phyloP scores from a whole-genome alignment of 2,888 invertebrate genomes.

The Tineola bisselliella region DNA sequence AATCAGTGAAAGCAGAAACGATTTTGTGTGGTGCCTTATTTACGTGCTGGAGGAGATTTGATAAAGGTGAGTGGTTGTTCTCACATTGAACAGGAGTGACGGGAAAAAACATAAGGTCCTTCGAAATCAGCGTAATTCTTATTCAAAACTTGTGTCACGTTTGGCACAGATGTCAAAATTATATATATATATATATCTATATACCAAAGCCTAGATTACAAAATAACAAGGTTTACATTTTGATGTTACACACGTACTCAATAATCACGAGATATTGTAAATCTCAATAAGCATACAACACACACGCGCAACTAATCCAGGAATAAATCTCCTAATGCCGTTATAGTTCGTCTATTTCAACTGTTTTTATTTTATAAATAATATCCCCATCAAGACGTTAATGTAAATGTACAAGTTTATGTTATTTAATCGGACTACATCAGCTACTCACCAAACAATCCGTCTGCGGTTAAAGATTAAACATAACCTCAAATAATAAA shows the following conservation, averaged over 20 bases:
- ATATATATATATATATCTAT: not conserved
- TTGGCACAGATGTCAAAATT: too few relatives aligned
- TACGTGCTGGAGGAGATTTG: too few relatives aligned
- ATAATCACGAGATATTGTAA: slow-evolving; percentile 2
- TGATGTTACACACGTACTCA: slow-evolving; percentile 8
- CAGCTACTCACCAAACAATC: not conserved
- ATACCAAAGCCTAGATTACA: not conserved
- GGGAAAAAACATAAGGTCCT: too few relatives aligned
- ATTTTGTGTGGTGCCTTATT: too few relatives aligned
- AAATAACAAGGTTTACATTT: not conserved
- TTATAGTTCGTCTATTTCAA: not conserved
- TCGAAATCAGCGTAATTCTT: too few relatives aligned
- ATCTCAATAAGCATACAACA: slow-evolving; percentile 10
- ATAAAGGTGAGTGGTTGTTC: too few relatives aligned
- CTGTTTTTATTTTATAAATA: not conserved
- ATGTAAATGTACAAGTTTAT: too few relatives aligned
- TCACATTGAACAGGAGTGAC: too few relatives aligned
- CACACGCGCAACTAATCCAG: not conserved
- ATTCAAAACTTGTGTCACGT: too few relatives aligned
- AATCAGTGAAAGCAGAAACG: too few relatives aligned
- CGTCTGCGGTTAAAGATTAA: not conserved
- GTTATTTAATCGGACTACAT: not conserved
- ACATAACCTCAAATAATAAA: not conserved
- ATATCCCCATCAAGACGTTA: too few relatives aligned
- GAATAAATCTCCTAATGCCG: slow-evolving; percentile 1